Evolutionary conservation across 2,888 invertebrate species (phyloP), one percentile per base, ranked within the genome.

Genomic region (Adineta ricciae): DNA sequence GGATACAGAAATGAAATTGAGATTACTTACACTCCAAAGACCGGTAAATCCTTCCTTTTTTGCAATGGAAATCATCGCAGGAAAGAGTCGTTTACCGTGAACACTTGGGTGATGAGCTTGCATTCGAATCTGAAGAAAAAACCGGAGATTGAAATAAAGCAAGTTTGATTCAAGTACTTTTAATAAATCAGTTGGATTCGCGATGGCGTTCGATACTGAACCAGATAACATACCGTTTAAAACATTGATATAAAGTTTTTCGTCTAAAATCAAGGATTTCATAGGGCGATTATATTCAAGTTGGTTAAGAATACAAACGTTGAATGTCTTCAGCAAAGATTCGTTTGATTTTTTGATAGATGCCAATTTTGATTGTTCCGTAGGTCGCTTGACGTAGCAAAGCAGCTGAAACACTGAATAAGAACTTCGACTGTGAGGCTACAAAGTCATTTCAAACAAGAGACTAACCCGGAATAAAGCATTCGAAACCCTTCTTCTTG

Each of bases 131-230:
- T 91, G 87, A 85, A 54, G 82, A 64, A 86, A n/a, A n/a, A n/a
- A n/a, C n/a, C n/a, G n/a, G n/a, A n/a, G n/a, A n/a, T n/a, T n/a
- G n/a, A n/a, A n/a, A n/a, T n/a, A n/a, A n/a, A n/a, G n/a, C 36
- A 54, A 24, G 16, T 32, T 4, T 21, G 46, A 52, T 64, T 9
- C 32, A 73, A 86, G 84, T 87, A 96, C 96, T 93, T 97, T 97
- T 52, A 97, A 92, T 83, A 97, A 96, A 92, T 97, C 97, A 0
- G 96, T 97, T 24, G 96, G 96, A 92, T 96, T 97, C 84, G 96
- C 96, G 88, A 96, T 94, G n/a, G 96, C 94, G 89, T 95, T 95
- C 84, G 96, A 95, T 54, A 96, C 92, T n/a, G 95, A 94, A 21
- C 96, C 95, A 38, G 95, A 94, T 88, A 94, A 91, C 84, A 94